These are phyloP conservation scores for Corythucha ciliata DNA, from an alignment of 2,888 invertebrate genomes.

Conservation along the genomic window DNA sequence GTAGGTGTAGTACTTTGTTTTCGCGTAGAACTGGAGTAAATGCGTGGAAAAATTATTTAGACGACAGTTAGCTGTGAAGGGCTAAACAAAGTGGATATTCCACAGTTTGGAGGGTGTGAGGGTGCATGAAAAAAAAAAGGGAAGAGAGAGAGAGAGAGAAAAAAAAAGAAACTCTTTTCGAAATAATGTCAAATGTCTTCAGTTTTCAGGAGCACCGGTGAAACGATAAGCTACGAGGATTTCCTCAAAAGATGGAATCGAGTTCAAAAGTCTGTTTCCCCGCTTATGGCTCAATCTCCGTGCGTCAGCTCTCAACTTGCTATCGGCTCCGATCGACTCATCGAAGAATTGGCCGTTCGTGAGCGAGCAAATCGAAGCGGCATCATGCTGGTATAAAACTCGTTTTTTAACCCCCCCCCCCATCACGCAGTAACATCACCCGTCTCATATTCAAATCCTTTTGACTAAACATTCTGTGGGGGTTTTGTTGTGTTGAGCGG, in stretches of 20 bases:
- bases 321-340: conserved; percentile 20
- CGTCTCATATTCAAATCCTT: neutral
- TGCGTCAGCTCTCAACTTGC: conserved; percentile 16
- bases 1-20: too few relatives aligned
- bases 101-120: too few relatives aligned
- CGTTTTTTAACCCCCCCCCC: neutral
- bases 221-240: conserved; percentile 13
- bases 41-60: too few relatives aligned
- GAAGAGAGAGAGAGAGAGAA: too few relatives aligned
- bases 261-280: conserved; percentile 13
- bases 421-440: neutral
- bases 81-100: too few relatives aligned
- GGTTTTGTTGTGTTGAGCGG: too few relatives aligned
- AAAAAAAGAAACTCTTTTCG: too few relatives aligned
- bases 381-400: conserved; percentile 11
- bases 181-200: too few relatives aligned
- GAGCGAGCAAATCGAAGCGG: conserved; percentile 21
- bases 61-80: too few relatives aligned
- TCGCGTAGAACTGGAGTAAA: too few relatives aligned
- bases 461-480: too few relatives aligned
- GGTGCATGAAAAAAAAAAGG: too few relatives aligned
- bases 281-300: conserved; percentile 12
- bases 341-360: conserved; percentile 21
- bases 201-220: conserved; percentile 13
- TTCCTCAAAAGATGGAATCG: conserved; percentile 20